These are phyloP conservation scores for Venusia cambrica DNA, from an alignment of 2,888 invertebrate genomes.

Conservation along the genomic window DNA sequence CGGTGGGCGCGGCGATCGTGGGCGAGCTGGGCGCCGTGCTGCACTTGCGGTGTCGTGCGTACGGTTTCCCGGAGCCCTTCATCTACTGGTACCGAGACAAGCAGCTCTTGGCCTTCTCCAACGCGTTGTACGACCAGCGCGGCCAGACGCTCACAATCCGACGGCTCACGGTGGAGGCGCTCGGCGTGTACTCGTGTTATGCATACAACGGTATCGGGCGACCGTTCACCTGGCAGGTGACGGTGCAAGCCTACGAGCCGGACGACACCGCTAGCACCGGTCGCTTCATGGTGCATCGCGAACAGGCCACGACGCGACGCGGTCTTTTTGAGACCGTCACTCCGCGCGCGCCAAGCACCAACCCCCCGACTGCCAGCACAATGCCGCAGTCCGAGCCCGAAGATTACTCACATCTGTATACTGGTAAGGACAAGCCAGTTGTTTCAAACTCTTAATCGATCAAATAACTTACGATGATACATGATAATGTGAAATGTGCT, in stretches of 20 bases:
- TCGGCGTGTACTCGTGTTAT: slow-evolving; percentile 94
- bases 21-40: slow-evolving; percentile 87
- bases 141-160: slow-evolving; percentile 89
- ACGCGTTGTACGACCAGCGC: slow-evolving; percentile 85
- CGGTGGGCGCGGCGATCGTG: slow-evolving; percentile 82
- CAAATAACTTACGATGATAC: too few relatives aligned
- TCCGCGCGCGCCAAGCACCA: slow-evolving; percentile 10
- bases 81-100: slow-evolving; percentile 93
- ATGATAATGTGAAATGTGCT: too few relatives aligned
- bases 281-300: slow-evolving; percentile 41
- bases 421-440: too few relatives aligned
- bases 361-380: slow-evolving; percentile 30
- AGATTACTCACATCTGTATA: slow-evolving; percentile 47
- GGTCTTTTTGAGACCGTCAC: slow-evolving; percentile 18
- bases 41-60: slow-evolving; percentile 88
- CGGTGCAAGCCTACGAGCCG: slow-evolving; percentile 86
- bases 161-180: slow-evolving; percentile 84
- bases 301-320: too few relatives aligned
- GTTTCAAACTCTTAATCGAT: too few relatives aligned
- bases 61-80: slow-evolving; percentile 89
- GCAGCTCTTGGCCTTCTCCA: slow-evolving; percentile 85
- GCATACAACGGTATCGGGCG: slow-evolving; percentile 91
- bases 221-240: slow-evolving; percentile 88
- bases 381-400: slow-evolving; percentile 36
- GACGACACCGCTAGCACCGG: slow-evolving; percentile 66